Percentiles rank a stretch among this genome's conserved stretches.
Evolutionary conservation across 2,888 invertebrate genomes (phyloP).

Genomic region (Gymnoscelis rufifasciata): DNA sequence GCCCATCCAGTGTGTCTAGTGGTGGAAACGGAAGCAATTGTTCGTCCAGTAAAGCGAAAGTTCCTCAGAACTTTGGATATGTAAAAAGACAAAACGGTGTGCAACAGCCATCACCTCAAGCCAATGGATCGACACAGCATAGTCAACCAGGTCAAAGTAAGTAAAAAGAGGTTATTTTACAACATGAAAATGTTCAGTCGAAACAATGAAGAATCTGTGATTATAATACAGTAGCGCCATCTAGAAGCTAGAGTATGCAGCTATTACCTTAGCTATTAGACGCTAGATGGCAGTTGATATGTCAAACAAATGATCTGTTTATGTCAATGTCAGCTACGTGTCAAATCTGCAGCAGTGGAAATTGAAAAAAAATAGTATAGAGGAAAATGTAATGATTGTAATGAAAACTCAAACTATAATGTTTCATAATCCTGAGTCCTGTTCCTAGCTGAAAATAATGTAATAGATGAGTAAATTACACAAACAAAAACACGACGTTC

Average conservation of each 20-base stretch:
- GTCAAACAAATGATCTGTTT: not conserved
- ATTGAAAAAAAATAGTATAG: too few species aligned
- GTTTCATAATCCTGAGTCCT: too few species aligned
- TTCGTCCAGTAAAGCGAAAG: conserved; percentile 83
- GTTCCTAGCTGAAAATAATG: too few species aligned
- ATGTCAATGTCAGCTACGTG: conserved; percentile 3
- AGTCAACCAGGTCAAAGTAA: conserved; percentile 51
- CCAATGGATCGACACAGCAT: conserved; percentile 63
- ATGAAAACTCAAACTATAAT: too few species aligned
- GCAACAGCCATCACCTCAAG: conserved; percentile 65
- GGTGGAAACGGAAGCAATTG: conserved; percentile 77
- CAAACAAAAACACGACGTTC: too few species aligned
- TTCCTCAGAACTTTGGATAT: conserved; percentile 91
- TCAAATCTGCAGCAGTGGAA: not conserved
- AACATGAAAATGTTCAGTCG: not conserved
- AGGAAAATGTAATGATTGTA: too few species aligned
- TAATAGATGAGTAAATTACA: too few species aligned
- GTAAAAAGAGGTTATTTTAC: too few species aligned
- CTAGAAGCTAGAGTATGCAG: not conserved
- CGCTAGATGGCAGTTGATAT: conserved; percentile 14
- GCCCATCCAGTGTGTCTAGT: conserved; percentile 68
- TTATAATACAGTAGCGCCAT: conserved; percentile 5
- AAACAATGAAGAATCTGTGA: not conserved
- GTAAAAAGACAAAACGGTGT: conserved; percentile 86
- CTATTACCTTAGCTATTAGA: conserved; percentile 3